Base-by-base conservation (phyloP, 1,140 invertebrate genomes). In the Drosophila kepulauana region DNA sequence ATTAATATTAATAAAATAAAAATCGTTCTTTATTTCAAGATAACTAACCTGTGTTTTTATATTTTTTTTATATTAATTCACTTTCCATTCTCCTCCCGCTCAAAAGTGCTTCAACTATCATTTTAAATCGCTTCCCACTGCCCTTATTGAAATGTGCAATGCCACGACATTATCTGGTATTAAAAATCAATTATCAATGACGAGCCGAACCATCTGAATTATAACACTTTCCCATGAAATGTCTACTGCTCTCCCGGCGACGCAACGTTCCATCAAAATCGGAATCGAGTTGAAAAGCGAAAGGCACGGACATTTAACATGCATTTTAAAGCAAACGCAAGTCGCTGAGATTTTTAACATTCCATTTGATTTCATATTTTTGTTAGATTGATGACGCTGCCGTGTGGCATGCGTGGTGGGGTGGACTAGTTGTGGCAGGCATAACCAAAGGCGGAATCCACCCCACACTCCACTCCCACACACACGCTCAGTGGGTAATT, bases 181-280 rank as follows among this genome's bases (percentile, higher is more conserved):
- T 28, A 41, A 25, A 81, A 80, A 80, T 78, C 75, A 86, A 86
- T 87, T 86, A 69, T 57, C n/a, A 69, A 25, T 49, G 49, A 5
- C 20, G 56, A 71, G 45, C 57, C 59, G 46, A 82, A 78, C 57
- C 68, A 84, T 87, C 80, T 87, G 65, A 87, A 87, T 87, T 89
- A 87, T 87, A 88, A 82, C 82, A 86, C 82, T 87, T 87, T 87
- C 84, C 84, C 84, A 87, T 87, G 80, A 87, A 87, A 69, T 78
- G 63, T 49, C 52, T 11, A 13, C 16, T 57, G 15, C 15, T 52
- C 57, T 63, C 72, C 63, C 57, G 65, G 13, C 20, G 41, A 16
- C n/a, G 43, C 58, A 38, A 45, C 75, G 35, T 58, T 75, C 84
- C 52, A 88, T 88, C 85, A 80, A 82, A 52, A 73, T 82, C 71